Evolutionary conservation across 2,113 vertebrate species (phyloP), one percentile per base, ranked within the genome.

Genomic region (Phaethon lepturus): DNA sequence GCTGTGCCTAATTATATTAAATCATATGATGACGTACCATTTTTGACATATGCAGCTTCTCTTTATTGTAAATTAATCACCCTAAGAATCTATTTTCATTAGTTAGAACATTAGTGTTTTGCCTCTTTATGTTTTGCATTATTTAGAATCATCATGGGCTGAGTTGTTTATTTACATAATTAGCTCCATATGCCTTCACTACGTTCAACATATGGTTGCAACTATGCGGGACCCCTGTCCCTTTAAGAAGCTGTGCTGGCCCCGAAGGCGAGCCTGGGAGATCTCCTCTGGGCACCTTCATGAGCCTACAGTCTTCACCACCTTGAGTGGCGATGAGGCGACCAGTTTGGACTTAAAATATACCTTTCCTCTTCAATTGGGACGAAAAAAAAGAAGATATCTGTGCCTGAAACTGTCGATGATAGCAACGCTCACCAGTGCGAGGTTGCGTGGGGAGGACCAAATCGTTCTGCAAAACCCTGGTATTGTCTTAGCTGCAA

Each of bases 51-150:
- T 23, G 64, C 83, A 86, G 79, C 53, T 93, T 86, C 92, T 94
- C 74, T 97, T 92, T 86, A 92, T 96, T 79, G 92, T 92, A 59
- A 96, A 95, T 84, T 44, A 97, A 95, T 67, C 77, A 85, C 62
- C 33, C 77, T 62, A 90, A 74, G 91, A 98, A 95, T 95, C 88
- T 88, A 94, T 96, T 96, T 96, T 93, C 92, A 94, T 97, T 96
- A 86, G 90, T 75, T 95, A 63, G 82, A 96, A 62, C 92, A 38
- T 93, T 96, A 59, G 28, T 66, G 44, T 78, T 73, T 64, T 92
- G 50, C 81, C 50, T 90, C 75, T 97, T 95, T 81, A 72, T 97
- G 86, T 93, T 97, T 96, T 97, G 87, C 84, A 96, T 95, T 97
- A 96, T 96, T 86, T 92, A 91, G 88, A 97, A 88, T 93, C 87